Conservation (phyloP, 2,888 invertebrate genomes). For the Gastracanthus pulcherrimus region DNA sequence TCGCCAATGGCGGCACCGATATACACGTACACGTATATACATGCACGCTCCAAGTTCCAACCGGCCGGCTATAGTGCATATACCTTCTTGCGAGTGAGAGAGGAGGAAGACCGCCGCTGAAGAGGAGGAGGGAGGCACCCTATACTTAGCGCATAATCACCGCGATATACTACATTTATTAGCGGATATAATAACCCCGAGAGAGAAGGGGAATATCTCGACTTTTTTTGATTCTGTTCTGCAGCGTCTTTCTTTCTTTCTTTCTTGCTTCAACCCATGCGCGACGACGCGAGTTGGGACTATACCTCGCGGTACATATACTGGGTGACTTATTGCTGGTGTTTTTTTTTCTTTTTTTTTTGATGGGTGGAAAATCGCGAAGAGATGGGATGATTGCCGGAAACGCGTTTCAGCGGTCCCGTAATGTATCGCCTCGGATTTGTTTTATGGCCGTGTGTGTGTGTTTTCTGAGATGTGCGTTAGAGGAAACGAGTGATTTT, state of each 20-base stretch:
- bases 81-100: too few species aligned
- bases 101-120: too few species aligned
- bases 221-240: constrained; percentile 1
- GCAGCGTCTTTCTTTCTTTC: background rate
- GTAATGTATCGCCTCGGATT: background rate
- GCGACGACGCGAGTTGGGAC: background rate
- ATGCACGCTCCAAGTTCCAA: background rate
- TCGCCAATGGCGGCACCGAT: constrained; percentile 70
- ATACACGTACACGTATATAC: constrained; percentile 51
- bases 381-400: constrained; percentile 33
- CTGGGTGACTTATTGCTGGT: constrained; percentile 45
- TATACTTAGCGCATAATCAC: constrained; percentile 75
- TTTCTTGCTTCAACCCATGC: too few species aligned
- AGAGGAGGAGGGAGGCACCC: constrained; percentile 65
- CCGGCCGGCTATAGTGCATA: too few species aligned
- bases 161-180: constrained; percentile 75
- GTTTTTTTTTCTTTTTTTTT: background rate
- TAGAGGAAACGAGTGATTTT: constrained; percentile 1
- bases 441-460: background rate
- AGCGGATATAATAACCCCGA: constrained; percentile 70
- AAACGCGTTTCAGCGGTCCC: constrained; percentile 16
- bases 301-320: background rate
- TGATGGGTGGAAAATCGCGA: background rate
- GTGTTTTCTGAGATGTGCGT: background rate
- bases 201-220: background rate